Base-by-base conservation (phyloP, 2,797 vertebrate species). In the Takifugu rubripes region DNA sequence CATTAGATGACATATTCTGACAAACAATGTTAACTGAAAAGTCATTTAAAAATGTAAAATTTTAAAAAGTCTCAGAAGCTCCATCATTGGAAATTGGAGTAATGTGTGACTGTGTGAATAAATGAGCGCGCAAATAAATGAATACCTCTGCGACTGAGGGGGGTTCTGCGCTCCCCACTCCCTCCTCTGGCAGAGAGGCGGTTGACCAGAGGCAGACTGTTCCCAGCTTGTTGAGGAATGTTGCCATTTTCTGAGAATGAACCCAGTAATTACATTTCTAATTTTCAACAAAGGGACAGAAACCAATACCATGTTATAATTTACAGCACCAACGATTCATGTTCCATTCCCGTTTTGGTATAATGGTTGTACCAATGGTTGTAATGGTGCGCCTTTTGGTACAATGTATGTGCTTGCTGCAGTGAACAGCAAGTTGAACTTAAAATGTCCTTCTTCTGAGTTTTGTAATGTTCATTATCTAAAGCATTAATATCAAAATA, bases 101-200 rank as follows among this genome's bases (percentile, higher is more conserved):
- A 5, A 16, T 44, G 14, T 14, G 47, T 26, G 49, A n/a, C 11
- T 25, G 33, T 36, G 33, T 36, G 9, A 36, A 36, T 36, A 36
- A 12, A 11, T 36, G 33, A 36, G 63, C 4, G 33, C 12, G 10
- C 12, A 11, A 36, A 36, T 11, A 36, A 36, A 11, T 36, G 33
- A 12, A 64, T 48, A 88, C 87, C 85, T 82, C 80, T 84, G 64
- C 81, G 87, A 66, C 63, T 84, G 56, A 86, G 36, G 0, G 80
- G 25, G 3, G 55, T 76, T 56, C 82, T 48, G 55, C 56, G 26
- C 11, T 83, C 84, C 0, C 57, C 68, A 12, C 82, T 68, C 2
- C 64, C 78, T 54, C 74, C 76, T 65, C 83, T 68, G 52, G 56
- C 24, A 0, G 69, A 33, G 10, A 72, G 47, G 54, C 45, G 72